These are phyloP conservation scores for Tetropium fuscum DNA, from an alignment of 2,888 invertebrate species.

Conservation along the genomic window DNA sequence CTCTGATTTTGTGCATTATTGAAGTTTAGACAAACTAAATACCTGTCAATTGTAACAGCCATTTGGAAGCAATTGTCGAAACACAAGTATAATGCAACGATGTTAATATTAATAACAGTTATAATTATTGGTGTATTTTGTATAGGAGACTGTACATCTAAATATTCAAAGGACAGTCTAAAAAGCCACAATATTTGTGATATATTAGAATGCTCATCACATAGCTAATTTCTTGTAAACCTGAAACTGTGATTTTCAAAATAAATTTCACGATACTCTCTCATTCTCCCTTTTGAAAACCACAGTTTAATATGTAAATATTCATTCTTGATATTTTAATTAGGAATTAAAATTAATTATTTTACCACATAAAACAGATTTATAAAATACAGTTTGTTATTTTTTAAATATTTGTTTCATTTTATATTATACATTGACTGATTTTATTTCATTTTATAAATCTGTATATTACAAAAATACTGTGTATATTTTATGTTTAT, in stretches of 20 bases:
- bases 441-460: slow-evolving; percentile 52
- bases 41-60: no score
- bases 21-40: no score
- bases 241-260: slow-evolving; percentile 31
- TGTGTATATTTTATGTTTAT: slow-evolving; percentile 56
- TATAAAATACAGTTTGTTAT: slow-evolving; percentile 46
- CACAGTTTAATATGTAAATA: slow-evolving; percentile 28
- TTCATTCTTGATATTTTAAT: slow-evolving; percentile 34
- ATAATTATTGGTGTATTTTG: slow-evolving; percentile 27
- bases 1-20: no score
- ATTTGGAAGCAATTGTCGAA: background rate
- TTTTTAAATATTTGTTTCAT: slow-evolving; percentile 38
- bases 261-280: background rate
- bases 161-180: slow-evolving; percentile 41
- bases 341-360: slow-evolving; percentile 26
- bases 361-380: slow-evolving; percentile 43
- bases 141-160: slow-evolving; percentile 33
- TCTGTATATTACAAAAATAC: slow-evolving; percentile 46
- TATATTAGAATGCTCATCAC: slow-evolving; percentile 64
- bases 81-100: slow-evolving; percentile 25
- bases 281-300: slow-evolving; percentile 16
- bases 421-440: slow-evolving; percentile 51
- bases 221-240: slow-evolving; percentile 51
- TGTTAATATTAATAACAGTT: slow-evolving; percentile 20
- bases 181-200: slow-evolving; percentile 59